phyloP scores from a whole-genome alignment of 2,113 vertebrate genomes.

The Colistium nudipinnis region DNA sequence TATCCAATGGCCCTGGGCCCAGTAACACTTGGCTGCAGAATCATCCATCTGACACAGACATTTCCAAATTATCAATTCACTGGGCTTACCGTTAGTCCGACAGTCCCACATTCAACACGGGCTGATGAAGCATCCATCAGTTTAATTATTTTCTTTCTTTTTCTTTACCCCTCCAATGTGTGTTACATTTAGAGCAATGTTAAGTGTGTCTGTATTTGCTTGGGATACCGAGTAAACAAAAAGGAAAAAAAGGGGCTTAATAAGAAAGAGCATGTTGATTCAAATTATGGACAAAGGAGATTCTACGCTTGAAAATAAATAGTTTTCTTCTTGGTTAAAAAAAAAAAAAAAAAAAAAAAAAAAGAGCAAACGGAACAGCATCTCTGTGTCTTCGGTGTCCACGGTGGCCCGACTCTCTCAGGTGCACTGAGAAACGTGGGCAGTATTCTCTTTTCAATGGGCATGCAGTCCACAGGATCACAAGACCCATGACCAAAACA shows the following conservation, averaged over 20 bases:
- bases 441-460: conserved; percentile 87
- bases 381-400: conserved; percentile 70
- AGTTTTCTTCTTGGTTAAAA: conserved; percentile 70
- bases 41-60: conserved; percentile 53
- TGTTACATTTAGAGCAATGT: conserved; percentile 67
- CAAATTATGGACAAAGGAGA: conserved; percentile 66
- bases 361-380: conserved; percentile 59
- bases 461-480: conserved; percentile 91
- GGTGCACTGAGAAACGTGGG: conserved; percentile 76
- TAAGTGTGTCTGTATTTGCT: conserved; percentile 63
- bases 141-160: conserved; percentile 61
- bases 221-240: conserved; percentile 64
- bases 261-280: conserved; percentile 69
- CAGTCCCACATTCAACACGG: conserved; percentile 63
- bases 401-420: conserved; percentile 69
- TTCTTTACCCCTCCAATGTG: conserved; percentile 43
- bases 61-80: conserved; percentile 23
- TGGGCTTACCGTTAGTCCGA: conserved; percentile 51
- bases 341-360: conserved; percentile 67
- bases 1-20: conserved; percentile 41
- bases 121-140: conserved; percentile 62
- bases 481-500: conserved; percentile 82
- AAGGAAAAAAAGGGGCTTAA: conserved; percentile 47
- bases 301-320: conserved; percentile 83
- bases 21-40: conserved; percentile 45